These are phyloP conservation scores for Dascillus cervinus DNA, from an alignment of 2,888 invertebrate species.

Conservation along the genomic window DNA sequence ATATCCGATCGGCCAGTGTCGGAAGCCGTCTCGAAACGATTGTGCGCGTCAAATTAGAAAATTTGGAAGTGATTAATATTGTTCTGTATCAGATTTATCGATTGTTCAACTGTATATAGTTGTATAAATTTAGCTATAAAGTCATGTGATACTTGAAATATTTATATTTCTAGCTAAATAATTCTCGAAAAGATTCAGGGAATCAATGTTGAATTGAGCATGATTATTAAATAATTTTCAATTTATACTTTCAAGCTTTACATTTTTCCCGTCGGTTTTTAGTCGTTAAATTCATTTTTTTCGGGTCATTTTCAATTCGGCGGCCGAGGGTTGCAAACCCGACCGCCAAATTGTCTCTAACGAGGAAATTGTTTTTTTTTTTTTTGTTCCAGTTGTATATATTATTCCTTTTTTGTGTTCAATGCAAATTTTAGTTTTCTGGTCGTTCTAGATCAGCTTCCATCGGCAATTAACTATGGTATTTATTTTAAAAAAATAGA, in stretches of 20 bases:
- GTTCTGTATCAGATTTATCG: neutral
- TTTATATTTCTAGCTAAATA: constrained; percentile 22
- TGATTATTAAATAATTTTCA: neutral
- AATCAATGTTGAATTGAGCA: neutral
- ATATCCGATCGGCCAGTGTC: too few species aligned
- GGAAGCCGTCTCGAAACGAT: too few species aligned
- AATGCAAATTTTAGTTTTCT: constrained; percentile 20
- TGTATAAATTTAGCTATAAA: constrained; percentile 22
- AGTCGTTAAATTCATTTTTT: too few species aligned
- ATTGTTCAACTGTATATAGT: constrained; percentile 19
- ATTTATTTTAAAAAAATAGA: constrained; percentile 4
- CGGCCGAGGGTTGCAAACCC: too few species aligned
- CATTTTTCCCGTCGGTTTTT: too few species aligned
- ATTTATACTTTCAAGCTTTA: too few species aligned
- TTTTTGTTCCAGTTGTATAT: constrained; percentile 9
- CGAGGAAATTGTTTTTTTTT: too few species aligned
- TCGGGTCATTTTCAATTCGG: too few species aligned
- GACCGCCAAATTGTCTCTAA: too few species aligned
- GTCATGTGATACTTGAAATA: constrained; percentile 21
- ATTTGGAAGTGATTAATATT: too few species aligned
- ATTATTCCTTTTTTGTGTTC: constrained; percentile 22
- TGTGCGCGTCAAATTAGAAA: too few species aligned
- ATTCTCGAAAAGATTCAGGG: neutral
- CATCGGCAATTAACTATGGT: neutral
- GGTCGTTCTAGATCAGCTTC: constrained; percentile 22